Base-by-base conservation (phyloP, 2,797 vertebrate species). In the Tolypeutes matacus region DNA sequence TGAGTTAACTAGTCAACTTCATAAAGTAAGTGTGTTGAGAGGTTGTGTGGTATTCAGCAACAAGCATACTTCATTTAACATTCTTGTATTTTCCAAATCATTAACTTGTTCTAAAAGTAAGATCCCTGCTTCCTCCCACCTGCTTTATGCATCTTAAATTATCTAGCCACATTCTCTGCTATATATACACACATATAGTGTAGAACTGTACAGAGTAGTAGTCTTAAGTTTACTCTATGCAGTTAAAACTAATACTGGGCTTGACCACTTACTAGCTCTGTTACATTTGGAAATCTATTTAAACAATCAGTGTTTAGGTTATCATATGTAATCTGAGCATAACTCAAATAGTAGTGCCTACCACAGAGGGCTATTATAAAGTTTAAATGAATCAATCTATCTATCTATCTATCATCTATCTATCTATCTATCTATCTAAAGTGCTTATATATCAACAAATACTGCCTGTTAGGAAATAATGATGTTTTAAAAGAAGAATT, bases 81-180 rank as follows among this genome's bases (percentile, higher is more conserved):
- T 39, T 80, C 60, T 85, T 85, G 65, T 49, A 20, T 88, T 92
- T 82, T 75, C 49, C 14, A 75, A 69, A 51, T 86, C 73, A 93
- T 92, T 93, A 91, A 88, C 91, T 7, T 80, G 31, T 12, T 56
- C 39, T 92, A 91, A 92, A 92, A 94, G 90, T 94, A 89, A 82
- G 20, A 9, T 77, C 2, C 5, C 75, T 86, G 39, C 62, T 95
- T 95, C 88, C 80, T 84, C 17, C 29, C 49, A 56, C 82, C 2
- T 69, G 42, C 20, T 56, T 73, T 27, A 73, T 10, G 73, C 1
- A 58, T 10, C 65, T 86, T 88, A 69, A 56, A 89, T 46, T 89
- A 87, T 21, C n/a, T 31, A 80, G 62, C 76, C 12, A 69, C 8
- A 51, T 10, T 36, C 60, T 78, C 67, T 78, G 20, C 67, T 46